phyloP scores from a whole-genome alignment of 2,797 vertebrate species.

The Chaenodraco wilsoni region DNA sequence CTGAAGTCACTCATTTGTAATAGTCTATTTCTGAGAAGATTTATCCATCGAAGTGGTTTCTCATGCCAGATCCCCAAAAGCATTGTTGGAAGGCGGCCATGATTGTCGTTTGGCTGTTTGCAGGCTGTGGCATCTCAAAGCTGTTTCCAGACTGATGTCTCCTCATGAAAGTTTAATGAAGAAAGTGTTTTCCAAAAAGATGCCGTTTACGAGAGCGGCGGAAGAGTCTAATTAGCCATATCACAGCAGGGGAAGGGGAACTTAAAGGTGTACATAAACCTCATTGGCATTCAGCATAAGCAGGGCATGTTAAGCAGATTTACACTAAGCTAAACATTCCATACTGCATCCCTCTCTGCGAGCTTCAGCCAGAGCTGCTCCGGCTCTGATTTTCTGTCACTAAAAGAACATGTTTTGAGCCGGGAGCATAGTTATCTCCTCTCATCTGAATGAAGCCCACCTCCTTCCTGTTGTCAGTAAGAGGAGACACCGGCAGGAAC shows the following conservation, averaged over 20 bases:
- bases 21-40: conserved; percentile 71
- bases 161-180: conserved; percentile 91
- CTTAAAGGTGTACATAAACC: conserved; percentile 74
- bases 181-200: conserved; percentile 80
- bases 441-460: conserved; percentile 54
- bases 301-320: conserved; percentile 62
- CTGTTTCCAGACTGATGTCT: conserved; percentile 84
- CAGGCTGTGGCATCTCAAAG: conserved; percentile 81
- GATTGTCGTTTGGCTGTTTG: conserved; percentile 81
- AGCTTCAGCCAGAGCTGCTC: conserved; percentile 45
- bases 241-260: conserved; percentile 78
- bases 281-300: conserved; percentile 79
- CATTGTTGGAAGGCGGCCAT: conserved; percentile 87
- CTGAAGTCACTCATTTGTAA: conserved; percentile 74
- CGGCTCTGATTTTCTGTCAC: conserved; percentile 53
- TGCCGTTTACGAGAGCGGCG: conserved; percentile 72
- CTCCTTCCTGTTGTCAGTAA: conserved; percentile 36
- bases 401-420: conserved; percentile 47
- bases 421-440: conserved; percentile 58
- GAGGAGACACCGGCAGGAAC: conserved; percentile 38
- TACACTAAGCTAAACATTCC: conserved; percentile 45
- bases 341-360: conserved; percentile 15
- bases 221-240: conserved; percentile 82
- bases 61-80: conserved; percentile 90
- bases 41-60: conserved; percentile 78